phyloP scores from a whole-genome alignment of 2,113 vertebrate genomes.

The Anolis carolinensis region DNA sequence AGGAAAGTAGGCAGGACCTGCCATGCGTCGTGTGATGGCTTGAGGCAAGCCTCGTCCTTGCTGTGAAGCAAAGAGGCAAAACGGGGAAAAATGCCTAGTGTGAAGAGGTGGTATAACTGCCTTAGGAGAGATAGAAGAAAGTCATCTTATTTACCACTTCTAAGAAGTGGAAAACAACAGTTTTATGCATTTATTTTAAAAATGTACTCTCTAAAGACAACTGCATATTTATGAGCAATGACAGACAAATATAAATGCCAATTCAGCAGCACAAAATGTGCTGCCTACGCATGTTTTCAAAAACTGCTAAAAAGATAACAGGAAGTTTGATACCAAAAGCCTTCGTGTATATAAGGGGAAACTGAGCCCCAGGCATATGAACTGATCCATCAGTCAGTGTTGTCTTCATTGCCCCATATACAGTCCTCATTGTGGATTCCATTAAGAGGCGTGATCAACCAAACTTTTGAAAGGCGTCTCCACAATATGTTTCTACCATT shows the following conservation, averaged over 20 bases:
- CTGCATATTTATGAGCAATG: conserved; percentile 32
- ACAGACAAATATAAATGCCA: conserved; percentile 31
- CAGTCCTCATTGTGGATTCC: not conserved
- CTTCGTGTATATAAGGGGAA: not conserved
- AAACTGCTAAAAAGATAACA: not conserved
- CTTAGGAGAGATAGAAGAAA: too few species aligned
- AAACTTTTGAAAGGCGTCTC: not conserved
- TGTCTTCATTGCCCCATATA: not conserved
- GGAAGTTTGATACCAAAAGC: not conserved
- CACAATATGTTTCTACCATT: not conserved
- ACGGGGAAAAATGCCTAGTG: too few species aligned
- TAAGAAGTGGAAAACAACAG: not conserved
- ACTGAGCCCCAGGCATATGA: not conserved
- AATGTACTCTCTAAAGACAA: conserved; percentile 33
- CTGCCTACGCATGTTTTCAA: not conserved
- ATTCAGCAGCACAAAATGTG: conserved; percentile 10
- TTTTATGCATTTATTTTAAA: not conserved
- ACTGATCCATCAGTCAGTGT: not conserved
- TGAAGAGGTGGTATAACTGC: too few species aligned
- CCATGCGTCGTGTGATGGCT: too few species aligned
- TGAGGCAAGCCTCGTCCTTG: too few species aligned
- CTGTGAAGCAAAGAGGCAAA: too few species aligned
- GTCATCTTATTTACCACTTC: too few species aligned
- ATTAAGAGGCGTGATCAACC: not conserved
- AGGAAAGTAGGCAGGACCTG: too few species aligned